Conservation (phyloP, 2,113 vertebrate genomes). For the Apeltes quadracus region DNA sequence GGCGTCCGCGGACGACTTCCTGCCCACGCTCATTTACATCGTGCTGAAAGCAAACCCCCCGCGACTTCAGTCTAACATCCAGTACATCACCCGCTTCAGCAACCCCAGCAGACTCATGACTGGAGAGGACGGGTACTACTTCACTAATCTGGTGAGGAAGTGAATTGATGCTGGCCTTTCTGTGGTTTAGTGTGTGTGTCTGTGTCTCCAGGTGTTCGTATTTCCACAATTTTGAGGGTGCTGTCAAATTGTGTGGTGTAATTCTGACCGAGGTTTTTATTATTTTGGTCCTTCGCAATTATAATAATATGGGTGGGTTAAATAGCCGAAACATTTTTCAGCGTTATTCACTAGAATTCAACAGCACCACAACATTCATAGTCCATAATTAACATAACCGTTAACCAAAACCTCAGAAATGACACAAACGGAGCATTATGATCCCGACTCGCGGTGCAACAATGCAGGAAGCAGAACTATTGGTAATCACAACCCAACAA, state of each 20-base stretch:
- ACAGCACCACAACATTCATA: not conserved
- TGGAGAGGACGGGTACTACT: conserved; percentile 97
- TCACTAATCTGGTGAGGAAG: conserved; percentile 92
- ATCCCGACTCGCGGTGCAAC: not conserved
- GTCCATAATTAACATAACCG: not conserved
- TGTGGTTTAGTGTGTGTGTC: not conserved
- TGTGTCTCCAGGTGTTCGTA: not conserved
- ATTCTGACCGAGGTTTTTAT: not conserved
- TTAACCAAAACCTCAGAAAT: not conserved
- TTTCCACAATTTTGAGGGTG: not conserved
- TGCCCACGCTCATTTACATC: conserved; percentile 95
- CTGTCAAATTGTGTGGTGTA: not conserved
- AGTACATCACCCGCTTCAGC: conserved; percentile 96
- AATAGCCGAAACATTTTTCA: not conserved
- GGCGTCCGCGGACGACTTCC: conserved; percentile 95
- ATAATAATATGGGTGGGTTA: not conserved
- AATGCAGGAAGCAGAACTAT: not conserved
- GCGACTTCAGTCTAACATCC: conserved; percentile 96
- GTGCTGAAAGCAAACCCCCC: conserved; percentile 96
- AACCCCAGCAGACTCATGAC: conserved; percentile 95
- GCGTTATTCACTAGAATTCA: not conserved
- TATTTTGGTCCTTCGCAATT: not conserved
- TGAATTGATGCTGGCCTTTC: not conserved
- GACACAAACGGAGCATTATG: not conserved
- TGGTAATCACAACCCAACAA: not conserved